A percentile compares a stretch with the other conserved stretches of the same genome.
phyloP scores from a whole-genome alignment of 2,888 invertebrate genomes.

The Drosophila mayaguana region DNA sequence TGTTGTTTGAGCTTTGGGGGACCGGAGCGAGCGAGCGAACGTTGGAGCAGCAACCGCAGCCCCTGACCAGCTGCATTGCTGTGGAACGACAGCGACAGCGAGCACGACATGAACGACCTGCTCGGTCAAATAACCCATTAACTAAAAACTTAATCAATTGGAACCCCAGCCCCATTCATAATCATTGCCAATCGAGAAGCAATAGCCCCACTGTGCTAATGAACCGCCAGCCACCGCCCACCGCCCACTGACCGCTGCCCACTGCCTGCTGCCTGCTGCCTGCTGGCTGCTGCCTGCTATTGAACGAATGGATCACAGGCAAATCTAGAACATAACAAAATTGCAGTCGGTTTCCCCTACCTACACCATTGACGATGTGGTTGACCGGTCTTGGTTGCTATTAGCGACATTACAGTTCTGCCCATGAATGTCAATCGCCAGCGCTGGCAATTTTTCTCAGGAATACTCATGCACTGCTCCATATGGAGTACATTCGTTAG shows the following conservation, averaged over 20 bases:
- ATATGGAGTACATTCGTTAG: constrained; percentile 1
- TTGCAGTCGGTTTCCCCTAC: background rate
- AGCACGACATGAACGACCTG: constrained; percentile 5
- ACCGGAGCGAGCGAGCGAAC: background rate
- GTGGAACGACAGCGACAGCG: background rate
- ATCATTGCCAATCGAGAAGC: constrained; percentile 38
- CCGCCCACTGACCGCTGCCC: background rate
- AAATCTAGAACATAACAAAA: background rate
- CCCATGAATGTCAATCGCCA: constrained; percentile 59
- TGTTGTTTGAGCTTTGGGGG: constrained; percentile 59
- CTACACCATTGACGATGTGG: constrained; percentile 31
- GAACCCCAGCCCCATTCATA: constrained; percentile 70
- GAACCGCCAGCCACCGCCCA: constrained; percentile 9
- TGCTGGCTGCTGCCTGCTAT: background rate
- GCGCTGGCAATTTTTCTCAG: constrained; percentile 29
- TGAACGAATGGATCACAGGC: constrained; percentile 11
- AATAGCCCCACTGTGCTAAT: constrained; percentile 40
- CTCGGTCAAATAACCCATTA: constrained; percentile 81
- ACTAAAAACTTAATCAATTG: constrained; percentile 83
- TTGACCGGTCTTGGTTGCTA: constrained; percentile 44
- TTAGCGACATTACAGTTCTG: constrained; percentile 68
- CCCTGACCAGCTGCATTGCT: constrained; percentile 34
- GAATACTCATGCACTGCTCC: background rate
- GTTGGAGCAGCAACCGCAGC: constrained; percentile 54
- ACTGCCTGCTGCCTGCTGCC: background rate